phyloP scores from a whole-genome alignment of 2,113 vertebrate genomes.

The Hiodon tergisus region DNA sequence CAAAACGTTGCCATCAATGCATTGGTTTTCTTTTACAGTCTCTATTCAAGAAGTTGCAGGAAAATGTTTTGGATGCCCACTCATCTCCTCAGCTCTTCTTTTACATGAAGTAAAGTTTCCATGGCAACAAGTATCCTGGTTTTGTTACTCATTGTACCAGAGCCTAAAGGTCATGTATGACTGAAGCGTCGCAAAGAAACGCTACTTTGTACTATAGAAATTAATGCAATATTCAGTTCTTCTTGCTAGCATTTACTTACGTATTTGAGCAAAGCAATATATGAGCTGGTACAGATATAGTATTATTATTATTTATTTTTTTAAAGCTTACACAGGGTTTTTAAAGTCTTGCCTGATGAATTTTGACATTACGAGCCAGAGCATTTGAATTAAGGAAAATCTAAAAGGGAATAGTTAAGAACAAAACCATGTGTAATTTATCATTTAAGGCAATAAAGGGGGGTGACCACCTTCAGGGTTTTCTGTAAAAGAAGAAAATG shows the following conservation, averaged over 20 bases:
- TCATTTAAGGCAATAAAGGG: no score
- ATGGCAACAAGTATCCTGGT: constrained; percentile 42
- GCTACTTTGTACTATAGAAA: constrained; percentile 3
- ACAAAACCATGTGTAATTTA: no score
- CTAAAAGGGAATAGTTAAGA: no score
- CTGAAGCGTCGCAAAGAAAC: constrained; percentile 22
- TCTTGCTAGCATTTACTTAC: not conserved
- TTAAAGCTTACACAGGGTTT: no score
- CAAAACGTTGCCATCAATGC: not conserved
- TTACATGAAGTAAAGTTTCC: constrained; percentile 35
- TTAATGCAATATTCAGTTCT: constrained; percentile 1
- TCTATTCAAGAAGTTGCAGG: constrained; percentile 1
- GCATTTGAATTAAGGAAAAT: no score
- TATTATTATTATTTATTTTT: no score
- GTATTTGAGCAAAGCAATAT: not conserved
- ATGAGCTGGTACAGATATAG: no score
- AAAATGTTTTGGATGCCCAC: constrained; percentile 34
- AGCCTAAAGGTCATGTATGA: constrained; percentile 30
- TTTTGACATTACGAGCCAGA: no score
- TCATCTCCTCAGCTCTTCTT: constrained; percentile 39
- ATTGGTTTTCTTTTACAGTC: constrained; percentile 1
- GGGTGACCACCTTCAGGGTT: no score
- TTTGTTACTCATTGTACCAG: constrained; percentile 30
- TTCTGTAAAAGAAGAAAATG: not conserved
- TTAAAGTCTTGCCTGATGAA: no score